A percentile compares a stretch with the other conserved stretches of the same genome.
These are phyloP conservation scores for Lasioglossum pauxillum DNA, from an alignment of 2,888 invertebrate species.

Conservation along the genomic window DNA sequence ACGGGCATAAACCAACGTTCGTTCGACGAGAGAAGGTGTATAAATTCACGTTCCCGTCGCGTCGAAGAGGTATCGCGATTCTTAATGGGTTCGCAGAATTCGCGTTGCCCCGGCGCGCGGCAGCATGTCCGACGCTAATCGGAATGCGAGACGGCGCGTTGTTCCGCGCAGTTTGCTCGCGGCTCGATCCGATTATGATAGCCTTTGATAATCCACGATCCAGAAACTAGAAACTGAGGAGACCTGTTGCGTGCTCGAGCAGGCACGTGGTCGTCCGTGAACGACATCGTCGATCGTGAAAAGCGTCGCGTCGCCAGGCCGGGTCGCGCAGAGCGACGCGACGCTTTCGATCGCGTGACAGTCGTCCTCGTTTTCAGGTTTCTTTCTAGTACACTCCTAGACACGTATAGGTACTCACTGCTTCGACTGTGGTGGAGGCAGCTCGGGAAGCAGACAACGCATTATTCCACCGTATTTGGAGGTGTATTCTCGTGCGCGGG, in stretches of 20 bases:
- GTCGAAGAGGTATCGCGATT: too few species aligned
- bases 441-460: neutral
- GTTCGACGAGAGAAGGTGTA: neutral
- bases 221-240: slow-evolving; percentile 57
- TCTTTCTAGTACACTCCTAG: slow-evolving; percentile 21
- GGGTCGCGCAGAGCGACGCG: neutral
- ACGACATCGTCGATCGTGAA: slow-evolving; percentile 57
- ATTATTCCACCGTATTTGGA: neutral
- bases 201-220: slow-evolving; percentile 36
- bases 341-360: slow-evolving; percentile 41
- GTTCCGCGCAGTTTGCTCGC: slow-evolving; percentile 39
- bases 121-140: neutral
- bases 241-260: slow-evolving; percentile 51
- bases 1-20: slow-evolving; percentile 10
- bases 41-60: neutral
- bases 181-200: slow-evolving; percentile 46
- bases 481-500: neutral
- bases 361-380: slow-evolving; percentile 55
- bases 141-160: slow-evolving; percentile 30
- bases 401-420: neutral
- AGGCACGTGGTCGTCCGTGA: slow-evolving; percentile 56
- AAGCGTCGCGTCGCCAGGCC: slow-evolving; percentile 44
- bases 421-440: neutral
- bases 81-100: slow-evolving; percentile 25
- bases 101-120: too few species aligned